Base-by-base conservation (phyloP, 2,113 vertebrate species). In the Nasalis larvatus region DNA sequence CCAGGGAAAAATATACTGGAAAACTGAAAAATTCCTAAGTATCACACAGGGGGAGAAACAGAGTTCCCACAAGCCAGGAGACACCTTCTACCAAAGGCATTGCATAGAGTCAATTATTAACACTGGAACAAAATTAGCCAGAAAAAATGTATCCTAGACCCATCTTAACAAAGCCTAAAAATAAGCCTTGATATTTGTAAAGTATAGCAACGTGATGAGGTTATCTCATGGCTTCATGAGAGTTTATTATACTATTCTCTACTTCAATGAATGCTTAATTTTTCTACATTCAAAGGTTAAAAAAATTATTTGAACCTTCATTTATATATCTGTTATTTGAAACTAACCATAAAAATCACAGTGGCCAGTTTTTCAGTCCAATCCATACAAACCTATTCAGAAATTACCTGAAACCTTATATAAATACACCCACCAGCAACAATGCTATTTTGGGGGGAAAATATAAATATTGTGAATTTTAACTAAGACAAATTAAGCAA, bases 401-500 rank as follows among this genome's bases (percentile, higher is more conserved):
- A 89, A 54, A 94, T 25, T 83, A 71, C 8, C 5, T 45, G 35
- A 95, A 86, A 32, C 14, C 40, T 60, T 56, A 76, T 3, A 91
- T 27, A 54, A 95, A 94, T 78, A 94, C 6, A 32, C 2, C 9
- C 66, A 86, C 6, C 63, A 91, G 54, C 9, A 78, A 78, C 30
- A 89, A 86, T 1, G 6, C 37, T 91, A 63, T 88, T 92, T 85
- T 74, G 80, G 42, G 37, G 10, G 3, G 27, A 27, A 71, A 78
- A 91, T n/a, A 92, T 2, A 96, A 16, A 90, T 23, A 71, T 91
- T 96, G 47, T 89, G 18, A 95, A 86, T 89, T 89, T 97, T 86
- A 91, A 93, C 21, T 80, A 88, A 87, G 30, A 66, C 35, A 20
- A 95, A 87, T 63, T 89, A 56, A 89, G 3, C 37, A n/a, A 40